A percentile compares a stretch with the other conserved stretches of the same genome.
phyloP scores from a whole-genome alignment of 1,140 invertebrate species.

The Ladona fulva region DNA sequence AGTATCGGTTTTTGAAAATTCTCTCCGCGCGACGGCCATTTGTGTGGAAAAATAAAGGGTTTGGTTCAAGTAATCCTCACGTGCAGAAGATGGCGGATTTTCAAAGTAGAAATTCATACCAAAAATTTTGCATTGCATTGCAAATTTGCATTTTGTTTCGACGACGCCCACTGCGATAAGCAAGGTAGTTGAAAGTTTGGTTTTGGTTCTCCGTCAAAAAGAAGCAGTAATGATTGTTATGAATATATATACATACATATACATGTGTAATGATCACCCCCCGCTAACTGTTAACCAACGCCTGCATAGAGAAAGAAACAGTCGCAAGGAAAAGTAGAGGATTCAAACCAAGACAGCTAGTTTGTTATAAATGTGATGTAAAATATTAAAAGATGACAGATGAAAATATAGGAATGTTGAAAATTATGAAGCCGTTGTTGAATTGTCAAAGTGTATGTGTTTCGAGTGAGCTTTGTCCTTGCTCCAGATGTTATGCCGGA shows the following conservation, averaged over 20 bases:
- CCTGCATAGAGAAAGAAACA: background rate
- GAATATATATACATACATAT: background rate
- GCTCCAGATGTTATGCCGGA: too few species aligned
- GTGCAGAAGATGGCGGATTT: background rate
- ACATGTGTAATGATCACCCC: background rate
- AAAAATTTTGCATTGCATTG: background rate
- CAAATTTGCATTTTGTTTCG: background rate
- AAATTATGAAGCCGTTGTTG: background rate
- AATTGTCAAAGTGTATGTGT: background rate
- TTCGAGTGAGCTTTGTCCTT: background rate
- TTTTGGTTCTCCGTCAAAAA: background rate
- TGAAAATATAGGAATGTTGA: constrained; percentile 7
- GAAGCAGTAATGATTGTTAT: background rate
- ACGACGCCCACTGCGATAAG: background rate
- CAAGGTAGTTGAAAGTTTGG: background rate
- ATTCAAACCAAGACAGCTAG: background rate
- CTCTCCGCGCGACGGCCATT: background rate
- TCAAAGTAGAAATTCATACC: background rate
- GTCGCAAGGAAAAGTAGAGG: background rate
- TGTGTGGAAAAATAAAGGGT: background rate
- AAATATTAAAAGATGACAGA: background rate
- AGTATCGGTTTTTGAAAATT: background rate
- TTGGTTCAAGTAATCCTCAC: background rate
- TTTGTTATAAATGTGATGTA: constrained; percentile 4
- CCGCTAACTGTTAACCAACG: background rate